Evolutionary conservation across 2,888 invertebrate species (phyloP), one percentile per base, ranked within the genome.

Genomic region (Coleophora deauratella): DNA sequence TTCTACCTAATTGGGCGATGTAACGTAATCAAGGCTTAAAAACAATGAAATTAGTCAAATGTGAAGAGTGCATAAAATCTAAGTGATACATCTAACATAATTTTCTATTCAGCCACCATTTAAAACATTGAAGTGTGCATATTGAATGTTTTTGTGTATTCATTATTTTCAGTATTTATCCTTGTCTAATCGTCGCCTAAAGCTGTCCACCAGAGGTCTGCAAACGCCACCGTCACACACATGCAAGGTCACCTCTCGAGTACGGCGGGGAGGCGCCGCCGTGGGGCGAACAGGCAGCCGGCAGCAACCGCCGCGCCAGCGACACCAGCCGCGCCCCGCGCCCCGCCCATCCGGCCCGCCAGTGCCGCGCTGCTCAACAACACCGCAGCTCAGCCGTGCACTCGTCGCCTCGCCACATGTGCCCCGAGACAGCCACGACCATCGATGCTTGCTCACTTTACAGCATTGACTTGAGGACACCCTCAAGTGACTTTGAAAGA

Each of bases 281-380:
- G 88, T 90, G 90, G 82, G 90, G 90, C 76, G 87, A 87, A 89
- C 91, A 91, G 84, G 90, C 89, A 86, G 89, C 87, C 77, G 90
- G 90, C 86, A 91, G 89, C 88, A 90, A 88, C 72, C 86, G 76
- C 53, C 86, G 79, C 72, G 86, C 85, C 72, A 86, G 72, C 55
- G 72, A 69, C 67, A 75, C 82, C 66, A 86, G 80, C 68, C 80
- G 72, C 75, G 77, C 74, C 70, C 75, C 72, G 59, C 71, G 67
- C 75, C 84, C 79, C 43, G 58, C 21, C 57, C 58, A 66, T 59
- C 59, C 61, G 56, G 62, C 67, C 62, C 60, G 51, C 53, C 52
- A 65, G 62, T 64, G 66, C 61, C 59, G 58, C 76, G 80, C 82
- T 79, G 81, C 71, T 76, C 79, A 79, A 75, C 75, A 66, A 76